Percentiles rank a stretch among this genome's conserved stretches.
Conservation (phyloP, 2,113 vertebrate genomes). For the Lampris megalopsis region DNA sequence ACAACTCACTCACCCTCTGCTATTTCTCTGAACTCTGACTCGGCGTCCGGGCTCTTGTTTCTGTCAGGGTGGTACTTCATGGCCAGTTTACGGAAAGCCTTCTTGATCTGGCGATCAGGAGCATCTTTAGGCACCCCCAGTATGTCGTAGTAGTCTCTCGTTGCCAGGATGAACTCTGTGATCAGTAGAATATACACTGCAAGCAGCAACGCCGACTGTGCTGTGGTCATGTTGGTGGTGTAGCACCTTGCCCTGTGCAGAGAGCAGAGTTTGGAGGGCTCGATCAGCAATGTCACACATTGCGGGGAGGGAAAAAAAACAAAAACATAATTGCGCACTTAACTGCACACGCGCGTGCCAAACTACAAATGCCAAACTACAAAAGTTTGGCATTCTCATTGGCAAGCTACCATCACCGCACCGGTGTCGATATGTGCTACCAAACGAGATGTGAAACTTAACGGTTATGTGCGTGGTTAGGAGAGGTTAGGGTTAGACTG, state of each 20-base stretch:
- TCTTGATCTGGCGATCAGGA: constrained; percentile 95
- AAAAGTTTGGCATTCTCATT: too few species aligned
- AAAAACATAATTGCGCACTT: too few species aligned
- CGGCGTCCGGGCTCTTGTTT: constrained; percentile 94
- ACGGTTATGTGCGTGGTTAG: too few species aligned
- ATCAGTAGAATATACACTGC: constrained; percentile 94
- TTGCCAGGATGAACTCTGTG: constrained; percentile 93
- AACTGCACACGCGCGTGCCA: too few species aligned
- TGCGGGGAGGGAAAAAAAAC: not conserved
- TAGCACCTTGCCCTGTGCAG: constrained; percentile 64
- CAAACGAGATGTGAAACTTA: too few species aligned
- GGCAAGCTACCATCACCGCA: too few species aligned
- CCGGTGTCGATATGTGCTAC: too few species aligned
- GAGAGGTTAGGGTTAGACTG: too few species aligned
- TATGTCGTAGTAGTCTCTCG: constrained; percentile 93
- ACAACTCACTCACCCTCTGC: constrained; percentile 87
- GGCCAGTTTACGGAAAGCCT: constrained; percentile 95
- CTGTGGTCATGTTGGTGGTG: constrained; percentile 87
- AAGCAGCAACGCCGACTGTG: constrained; percentile 87
- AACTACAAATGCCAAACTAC: too few species aligned
- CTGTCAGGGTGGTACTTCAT: constrained; percentile 97
- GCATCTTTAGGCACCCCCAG: constrained; percentile 93
- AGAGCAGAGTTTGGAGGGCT: constrained; percentile 23
- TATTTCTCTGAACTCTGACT: constrained; percentile 94
- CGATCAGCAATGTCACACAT: not conserved